Base-by-base conservation (phyloP, 2,113 vertebrate genomes). In the Albula goreensis region DNA sequence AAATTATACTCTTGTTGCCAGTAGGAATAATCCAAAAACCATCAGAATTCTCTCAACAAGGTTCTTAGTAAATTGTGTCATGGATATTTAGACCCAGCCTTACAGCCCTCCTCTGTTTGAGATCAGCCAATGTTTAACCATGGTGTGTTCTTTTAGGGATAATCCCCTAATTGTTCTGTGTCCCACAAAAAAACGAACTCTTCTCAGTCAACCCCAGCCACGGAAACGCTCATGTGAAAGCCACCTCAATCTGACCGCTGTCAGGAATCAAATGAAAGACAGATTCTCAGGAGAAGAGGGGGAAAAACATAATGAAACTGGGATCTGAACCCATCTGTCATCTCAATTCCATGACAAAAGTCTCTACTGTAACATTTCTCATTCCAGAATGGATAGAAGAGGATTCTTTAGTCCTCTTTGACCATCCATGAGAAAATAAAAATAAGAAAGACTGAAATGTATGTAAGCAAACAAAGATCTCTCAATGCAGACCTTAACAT, bases 401-500 rank as follows among this genome's bases (percentile, higher is more conserved):
- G 48, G 49, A 49, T 0, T 13, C 31, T 79, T 79, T 79, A 50
- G 41, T 50, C 78, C 48, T 79, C 48, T 84, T 53, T 83, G 17
- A 74, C 50, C 83, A 77, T 74, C 66, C 6, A 77, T 31, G 31
- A n/a, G 80, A 50, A 83, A 86, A n/a, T 85, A 81, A 11, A 2
- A 87, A 78, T 87, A 85, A 90, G 78, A 52, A 90, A 81, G 86
- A 85, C 53, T 85, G 15, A 89, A 88, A 83, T 89, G 78, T 81
- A 83, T 88, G 82, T 88, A 52, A 89, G 88, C 86, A 91, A 86
- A 92, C 86, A 91, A 88, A 93, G 85, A 89, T 85, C 85, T 74
- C 88, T 89, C 85, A 89, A 92, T 87, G 84, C 81, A 91, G 89
- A 86, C 88, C 41, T 87, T 89, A 91, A 90, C 83, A 92, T 92